These are phyloP conservation scores for Plectrocnemia conspersa DNA, from an alignment of 1,140 invertebrate genomes.

Conservation along the genomic window DNA sequence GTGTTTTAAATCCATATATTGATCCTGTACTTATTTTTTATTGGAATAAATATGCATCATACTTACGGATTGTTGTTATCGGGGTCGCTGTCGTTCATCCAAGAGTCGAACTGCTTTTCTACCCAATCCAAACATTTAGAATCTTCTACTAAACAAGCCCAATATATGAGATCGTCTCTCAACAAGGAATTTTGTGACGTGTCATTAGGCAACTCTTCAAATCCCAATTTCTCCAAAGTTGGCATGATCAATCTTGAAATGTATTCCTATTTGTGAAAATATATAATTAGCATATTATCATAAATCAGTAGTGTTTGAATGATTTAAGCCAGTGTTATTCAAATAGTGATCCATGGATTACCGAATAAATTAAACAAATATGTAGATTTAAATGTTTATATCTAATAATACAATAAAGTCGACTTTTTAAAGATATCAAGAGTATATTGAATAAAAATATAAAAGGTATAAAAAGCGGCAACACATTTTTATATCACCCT, in stretches of 20 bases:
- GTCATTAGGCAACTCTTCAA: conserved; percentile 28
- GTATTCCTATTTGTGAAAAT: too few species aligned
- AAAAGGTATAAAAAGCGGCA: too few species aligned
- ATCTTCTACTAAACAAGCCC: conserved; percentile 58
- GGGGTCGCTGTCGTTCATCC: conserved; percentile 48
- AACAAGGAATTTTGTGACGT: conserved; percentile 45
- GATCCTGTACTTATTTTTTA: conserved; percentile 19
- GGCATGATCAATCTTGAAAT: conserved; percentile 39
- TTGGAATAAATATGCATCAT: conserved; percentile 9
- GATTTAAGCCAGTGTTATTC: too few species aligned
- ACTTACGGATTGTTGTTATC: conserved; percentile 54
- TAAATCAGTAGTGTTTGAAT: too few species aligned
- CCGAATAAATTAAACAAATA: too few species aligned
- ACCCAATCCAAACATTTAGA: conserved; percentile 57
- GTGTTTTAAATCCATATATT: neutral
- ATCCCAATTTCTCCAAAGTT: conserved; percentile 37
- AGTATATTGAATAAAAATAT: too few species aligned
- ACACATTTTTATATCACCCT: too few species aligned
- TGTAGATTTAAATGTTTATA: too few species aligned
- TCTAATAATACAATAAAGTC: too few species aligned
- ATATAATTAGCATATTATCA: too few species aligned
- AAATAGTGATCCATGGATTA: too few species aligned
- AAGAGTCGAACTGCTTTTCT: conserved; percentile 51
- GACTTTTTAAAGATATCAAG: too few species aligned
- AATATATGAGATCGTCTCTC: conserved; percentile 47